These are phyloP conservation scores for Tokudaia muenninki DNA, from an alignment of 2,797 vertebrate species.

Conservation along the genomic window DNA sequence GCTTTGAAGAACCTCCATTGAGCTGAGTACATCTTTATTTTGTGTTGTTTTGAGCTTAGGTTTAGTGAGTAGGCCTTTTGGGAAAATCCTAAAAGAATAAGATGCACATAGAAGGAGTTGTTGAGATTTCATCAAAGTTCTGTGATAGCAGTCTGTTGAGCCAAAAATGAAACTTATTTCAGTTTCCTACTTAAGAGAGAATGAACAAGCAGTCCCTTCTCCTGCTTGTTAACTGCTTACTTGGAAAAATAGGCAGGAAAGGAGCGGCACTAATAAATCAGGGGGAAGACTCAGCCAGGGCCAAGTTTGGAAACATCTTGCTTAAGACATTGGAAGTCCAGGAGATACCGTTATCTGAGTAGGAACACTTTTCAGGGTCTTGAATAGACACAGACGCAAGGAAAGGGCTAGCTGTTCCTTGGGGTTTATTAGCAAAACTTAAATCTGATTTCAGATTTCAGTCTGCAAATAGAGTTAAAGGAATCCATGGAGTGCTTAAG, in stretches of 20 bases:
- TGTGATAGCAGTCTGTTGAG: neutral
- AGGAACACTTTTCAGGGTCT: slow-evolving; percentile 35
- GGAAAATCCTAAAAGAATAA: slow-evolving; percentile 12
- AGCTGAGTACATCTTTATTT: slow-evolving; percentile 19
- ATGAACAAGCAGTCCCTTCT: neutral
- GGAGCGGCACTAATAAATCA: neutral
- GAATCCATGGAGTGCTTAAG: slow-evolving; percentile 19
- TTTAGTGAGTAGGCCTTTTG: slow-evolving; percentile 10
- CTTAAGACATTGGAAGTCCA: slow-evolving; percentile 29
- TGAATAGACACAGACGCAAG: neutral
- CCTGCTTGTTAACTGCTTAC: neutral
- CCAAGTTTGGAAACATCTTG: neutral
- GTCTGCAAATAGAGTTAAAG: slow-evolving; percentile 51
- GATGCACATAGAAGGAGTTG: slow-evolving; percentile 15
- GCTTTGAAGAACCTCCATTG: slow-evolving; percentile 7
- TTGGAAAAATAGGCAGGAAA: slow-evolving; percentile 34
- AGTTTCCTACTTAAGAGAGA: slow-evolving; percentile 49
- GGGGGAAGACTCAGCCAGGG: slow-evolving; percentile 33
- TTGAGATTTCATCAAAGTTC: slow-evolving; percentile 37
- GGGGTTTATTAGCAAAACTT: slow-evolving; percentile 48
- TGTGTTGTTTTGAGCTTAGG: slow-evolving; percentile 29
- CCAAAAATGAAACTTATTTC: slow-evolving; percentile 50
- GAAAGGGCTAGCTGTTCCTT: slow-evolving; percentile 55
- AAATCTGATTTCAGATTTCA: neutral
- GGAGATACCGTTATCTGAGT: neutral